Evolutionary conservation across 2,797 vertebrate species (phyloP), one percentile per base, ranked within the genome.

Genomic region (Hippopotamyrus pictus): DNA sequence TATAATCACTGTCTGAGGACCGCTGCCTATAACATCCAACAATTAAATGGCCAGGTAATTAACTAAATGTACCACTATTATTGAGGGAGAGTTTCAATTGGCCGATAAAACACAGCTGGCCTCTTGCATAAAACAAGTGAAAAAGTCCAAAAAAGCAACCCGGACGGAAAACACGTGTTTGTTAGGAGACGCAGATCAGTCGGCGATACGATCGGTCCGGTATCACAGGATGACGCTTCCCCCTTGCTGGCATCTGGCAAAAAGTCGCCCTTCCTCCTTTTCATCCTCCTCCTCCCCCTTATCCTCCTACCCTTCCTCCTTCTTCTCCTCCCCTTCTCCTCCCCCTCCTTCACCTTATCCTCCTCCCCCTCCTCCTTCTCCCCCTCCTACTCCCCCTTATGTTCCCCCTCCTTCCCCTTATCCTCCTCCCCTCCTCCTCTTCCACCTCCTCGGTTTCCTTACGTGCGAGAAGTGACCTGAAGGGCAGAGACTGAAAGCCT

Each of bases 401-500:
- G 8, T 8, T 48, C 44, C 44, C 41, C 41, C 41, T 41, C 37
- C 37, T 41, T 0, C 41, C 4, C 41, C 41, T 44, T 44, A 44
- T 44, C 41, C 41, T 44, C 41, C 4, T 41, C 41, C 41, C 6
- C 59, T 25, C 59, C n/a, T 65, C 59, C 9, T 22, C 9, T 73
- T 48, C 12, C 44, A 22, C 9, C 44, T 7, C 59, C 19, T 12
- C 84, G 25, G 50, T 76, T 88, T 85, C 19, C 73, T 62, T n/a
- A 83, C 19, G 51, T 50, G 62, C 29, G 37, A 50, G 88, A 88
- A 51, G 84, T 89, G 44, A 85, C 88, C 87, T 37, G 87, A 69
- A 86, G 53, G 88, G 48, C 85, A 83, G 59, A 88, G 82, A 91
- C 88, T 22, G 89, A 89, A 54, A 54, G 88, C 86, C 86, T 89